phyloP scores from a whole-genome alignment of 2,797 vertebrate species.

The Eidolon dupreanum region DNA sequence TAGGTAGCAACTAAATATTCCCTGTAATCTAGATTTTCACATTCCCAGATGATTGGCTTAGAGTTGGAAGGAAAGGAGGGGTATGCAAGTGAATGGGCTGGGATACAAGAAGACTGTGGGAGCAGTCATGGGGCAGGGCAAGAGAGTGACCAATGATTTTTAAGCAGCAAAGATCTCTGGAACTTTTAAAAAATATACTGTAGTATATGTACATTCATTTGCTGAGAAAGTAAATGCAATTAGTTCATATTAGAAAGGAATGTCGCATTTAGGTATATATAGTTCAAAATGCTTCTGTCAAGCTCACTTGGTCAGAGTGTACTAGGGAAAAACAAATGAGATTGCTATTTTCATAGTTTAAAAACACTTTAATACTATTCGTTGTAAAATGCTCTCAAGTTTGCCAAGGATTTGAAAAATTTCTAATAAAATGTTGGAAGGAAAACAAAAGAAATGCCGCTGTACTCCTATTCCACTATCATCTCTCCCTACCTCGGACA shows the following conservation, averaged over 20 bases:
- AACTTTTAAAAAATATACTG: slow-evolving; percentile 54
- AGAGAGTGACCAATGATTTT: neutral
- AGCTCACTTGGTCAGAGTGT: neutral
- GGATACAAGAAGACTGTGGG: no score
- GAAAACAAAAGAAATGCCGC: neutral
- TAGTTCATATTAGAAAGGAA: slow-evolving; percentile 77
- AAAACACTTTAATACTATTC: neutral
- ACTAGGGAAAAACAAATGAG: neutral
- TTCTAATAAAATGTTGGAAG: neutral
- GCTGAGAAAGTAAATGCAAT: slow-evolving; percentile 75
- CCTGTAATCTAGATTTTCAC: slow-evolving; percentile 30
- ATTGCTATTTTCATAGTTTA: neutral
- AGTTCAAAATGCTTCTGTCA: neutral
- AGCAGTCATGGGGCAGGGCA: neutral
- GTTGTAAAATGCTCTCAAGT: neutral
- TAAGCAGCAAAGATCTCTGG: slow-evolving; percentile 54
- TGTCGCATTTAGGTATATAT: slow-evolving; percentile 35
- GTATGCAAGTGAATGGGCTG: neutral
- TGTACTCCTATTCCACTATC: neutral
- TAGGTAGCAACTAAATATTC: slow-evolving; percentile 72
- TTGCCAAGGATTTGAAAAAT: neutral
- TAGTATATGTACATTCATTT: slow-evolving; percentile 71
- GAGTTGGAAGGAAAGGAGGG: neutral
- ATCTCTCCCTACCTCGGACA: neutral
- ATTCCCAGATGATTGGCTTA: slow-evolving; percentile 1